Conservation (phyloP, 2,888 invertebrate genomes). For the Eupsilia transversa region DNA sequence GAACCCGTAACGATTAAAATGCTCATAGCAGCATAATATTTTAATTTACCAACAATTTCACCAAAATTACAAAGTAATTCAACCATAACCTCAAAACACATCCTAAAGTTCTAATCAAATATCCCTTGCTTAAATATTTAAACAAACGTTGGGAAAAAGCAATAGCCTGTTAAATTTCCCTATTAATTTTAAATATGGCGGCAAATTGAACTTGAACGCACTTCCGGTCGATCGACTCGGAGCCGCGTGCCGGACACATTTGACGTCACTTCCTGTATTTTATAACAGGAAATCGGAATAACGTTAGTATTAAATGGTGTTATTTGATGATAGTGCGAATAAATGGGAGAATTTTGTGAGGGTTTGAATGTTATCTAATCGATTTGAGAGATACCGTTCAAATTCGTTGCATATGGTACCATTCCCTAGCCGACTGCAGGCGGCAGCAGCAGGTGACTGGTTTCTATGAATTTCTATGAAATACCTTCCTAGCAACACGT, state of each 20-base stretch:
- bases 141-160: conserved; percentile 49
- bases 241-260: conserved; percentile 75
- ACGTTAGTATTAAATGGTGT: conserved; percentile 67
- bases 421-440: too few relatives aligned
- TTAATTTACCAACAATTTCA: not conserved
- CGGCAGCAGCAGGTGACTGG: too few relatives aligned
- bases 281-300: conserved; percentile 71
- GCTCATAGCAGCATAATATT: not conserved
- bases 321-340: conserved; percentile 63
- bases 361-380: conserved; percentile 23
- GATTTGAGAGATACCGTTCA: not conserved
- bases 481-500: too few relatives aligned
- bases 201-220: conserved; percentile 80
- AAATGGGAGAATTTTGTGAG: conserved; percentile 39
- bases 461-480: too few relatives aligned
- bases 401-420: too few relatives aligned
- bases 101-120: conserved; percentile 50
- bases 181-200: conserved; percentile 75
- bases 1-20: not conserved
- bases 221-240: conserved; percentile 73
- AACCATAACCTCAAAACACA: conserved; percentile 37
- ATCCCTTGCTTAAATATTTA: conserved; percentile 49
- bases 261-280: conserved; percentile 77
- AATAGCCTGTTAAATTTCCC: conserved; percentile 71
- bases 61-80: conserved; percentile 18